phyloP scores from a whole-genome alignment of 2,888 invertebrate genomes.

The Therioaphis trifolii region DNA sequence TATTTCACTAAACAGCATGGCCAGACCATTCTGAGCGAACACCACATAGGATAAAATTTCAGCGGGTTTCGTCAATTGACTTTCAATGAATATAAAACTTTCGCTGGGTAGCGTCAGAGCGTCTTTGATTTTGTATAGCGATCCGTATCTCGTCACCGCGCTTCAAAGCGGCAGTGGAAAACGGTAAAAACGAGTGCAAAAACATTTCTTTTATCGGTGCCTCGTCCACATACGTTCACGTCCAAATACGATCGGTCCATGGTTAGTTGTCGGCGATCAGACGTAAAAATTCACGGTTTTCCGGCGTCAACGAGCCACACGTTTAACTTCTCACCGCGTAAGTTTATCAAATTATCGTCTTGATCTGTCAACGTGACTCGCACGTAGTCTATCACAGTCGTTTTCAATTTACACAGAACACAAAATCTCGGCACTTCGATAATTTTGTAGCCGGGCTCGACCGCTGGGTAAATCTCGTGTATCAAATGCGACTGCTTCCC shows the following conservation, averaged over 20 bases:
- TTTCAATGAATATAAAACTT: conserved; percentile 63
- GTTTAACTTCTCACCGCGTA: too few species aligned
- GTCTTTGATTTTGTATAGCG: conserved; percentile 63
- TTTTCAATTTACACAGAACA: too few species aligned
- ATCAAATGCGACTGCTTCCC: too few species aligned
- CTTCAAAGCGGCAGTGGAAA: conserved; percentile 61
- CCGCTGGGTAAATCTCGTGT: too few species aligned
- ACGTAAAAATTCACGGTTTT: too few species aligned
- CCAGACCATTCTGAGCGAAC: not conserved
- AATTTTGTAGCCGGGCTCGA: too few species aligned
- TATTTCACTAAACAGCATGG: not conserved
- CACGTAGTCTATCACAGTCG: too few species aligned
- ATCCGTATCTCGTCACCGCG: conserved; percentile 64
- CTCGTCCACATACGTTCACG: conserved; percentile 62
- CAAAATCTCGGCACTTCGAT: too few species aligned
- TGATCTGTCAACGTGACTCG: too few species aligned
- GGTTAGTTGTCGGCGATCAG: too few species aligned
- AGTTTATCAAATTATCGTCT: too few species aligned
- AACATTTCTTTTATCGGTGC: conserved; percentile 19
- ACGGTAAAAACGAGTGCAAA: conserved; percentile 50
- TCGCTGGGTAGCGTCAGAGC: conserved; percentile 59
- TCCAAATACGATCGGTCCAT: conserved; percentile 65
- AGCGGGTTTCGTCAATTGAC: conserved; percentile 11
- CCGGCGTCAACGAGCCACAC: too few species aligned
- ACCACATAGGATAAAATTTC: not conserved